Evolutionary conservation across 2,113 vertebrate species (phyloP).

Genomic region (Meriones unguiculatus): DNA sequence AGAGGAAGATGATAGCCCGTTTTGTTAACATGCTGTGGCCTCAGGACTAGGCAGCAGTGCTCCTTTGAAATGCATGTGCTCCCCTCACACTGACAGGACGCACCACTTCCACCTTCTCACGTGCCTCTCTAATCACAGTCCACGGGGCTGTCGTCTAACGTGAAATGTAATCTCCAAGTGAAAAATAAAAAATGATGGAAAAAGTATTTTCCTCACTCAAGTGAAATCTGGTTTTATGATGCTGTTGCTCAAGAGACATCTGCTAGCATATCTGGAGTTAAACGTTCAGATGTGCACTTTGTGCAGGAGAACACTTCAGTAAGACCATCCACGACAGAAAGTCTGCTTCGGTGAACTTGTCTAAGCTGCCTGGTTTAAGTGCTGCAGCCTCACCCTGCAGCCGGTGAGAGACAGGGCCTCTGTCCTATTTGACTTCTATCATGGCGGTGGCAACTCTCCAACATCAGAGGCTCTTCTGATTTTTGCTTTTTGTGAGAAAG

Average conservation of each 20-base stretch:
- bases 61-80: constrained; percentile 65
- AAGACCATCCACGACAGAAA: constrained; percentile 18
- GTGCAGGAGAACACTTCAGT: constrained; percentile 65
- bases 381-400: not conserved
- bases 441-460: not conserved
- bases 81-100: constrained; percentile 31
- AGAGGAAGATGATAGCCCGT: constrained; percentile 59
- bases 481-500: not conserved
- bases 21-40: constrained; percentile 58
- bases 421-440: not conserved
- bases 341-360: constrained; percentile 1
- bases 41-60: constrained; percentile 11
- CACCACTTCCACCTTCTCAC: not conserved
- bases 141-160: constrained; percentile 45
- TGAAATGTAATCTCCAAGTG: constrained; percentile 67
- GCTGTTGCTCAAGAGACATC: constrained; percentile 69
- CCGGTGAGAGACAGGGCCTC: not conserved
- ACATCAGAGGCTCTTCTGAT: constrained; percentile 13
- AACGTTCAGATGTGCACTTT: constrained; percentile 58
- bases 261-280: constrained; percentile 77
- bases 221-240: constrained; percentile 74
- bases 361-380: constrained; percentile 30
- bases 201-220: constrained; percentile 66
- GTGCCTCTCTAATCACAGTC: constrained; percentile 63
- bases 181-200: constrained; percentile 64